Percentiles rank a stretch among this genome's conserved stretches.
Conservation (phyloP, 2,888 invertebrate genomes). For the Myopa tessellatipennis region DNA sequence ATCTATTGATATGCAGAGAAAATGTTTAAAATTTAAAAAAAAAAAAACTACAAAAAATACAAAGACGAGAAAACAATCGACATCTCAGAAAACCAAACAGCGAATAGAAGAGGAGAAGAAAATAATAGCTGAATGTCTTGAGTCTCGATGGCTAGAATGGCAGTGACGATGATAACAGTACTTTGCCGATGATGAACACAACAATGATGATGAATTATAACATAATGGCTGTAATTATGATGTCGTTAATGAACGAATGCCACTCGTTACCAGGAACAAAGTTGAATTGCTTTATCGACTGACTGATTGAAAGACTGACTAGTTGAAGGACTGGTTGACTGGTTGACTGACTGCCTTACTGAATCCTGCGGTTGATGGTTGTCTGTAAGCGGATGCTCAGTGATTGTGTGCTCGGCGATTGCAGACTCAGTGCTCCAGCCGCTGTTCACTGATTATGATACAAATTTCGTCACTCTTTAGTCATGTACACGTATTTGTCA, state of each 20-base stretch:
- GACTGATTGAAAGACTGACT: too few species aligned
- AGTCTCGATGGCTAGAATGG: neutral
- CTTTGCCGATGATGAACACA: neutral
- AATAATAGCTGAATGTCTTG: too few species aligned
- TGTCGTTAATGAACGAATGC: neutral
- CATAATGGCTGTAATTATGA: neutral
- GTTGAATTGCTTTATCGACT: too few species aligned
- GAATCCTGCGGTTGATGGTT: too few species aligned
- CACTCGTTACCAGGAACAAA: too few species aligned
- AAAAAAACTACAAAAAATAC: neutral
- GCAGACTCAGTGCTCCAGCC: too few species aligned
- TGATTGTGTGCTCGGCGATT: too few species aligned
- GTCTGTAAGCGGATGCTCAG: too few species aligned
- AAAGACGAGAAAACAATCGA: neutral
- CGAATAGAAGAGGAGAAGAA: too few species aligned
- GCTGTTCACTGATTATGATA: neutral
- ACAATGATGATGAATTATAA: neutral
- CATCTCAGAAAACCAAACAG: neutral
- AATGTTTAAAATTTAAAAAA: neutral
- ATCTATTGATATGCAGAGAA: neutral
- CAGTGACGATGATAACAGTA: neutral
- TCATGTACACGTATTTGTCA: constrained; percentile 3
- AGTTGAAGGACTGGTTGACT: neutral
- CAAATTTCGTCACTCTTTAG: constrained; percentile 22
- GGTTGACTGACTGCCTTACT: neutral